Evolutionary conservation across 2,113 vertebrate genomes (phyloP).

Genomic region (Ceyx margarethae): DNA sequence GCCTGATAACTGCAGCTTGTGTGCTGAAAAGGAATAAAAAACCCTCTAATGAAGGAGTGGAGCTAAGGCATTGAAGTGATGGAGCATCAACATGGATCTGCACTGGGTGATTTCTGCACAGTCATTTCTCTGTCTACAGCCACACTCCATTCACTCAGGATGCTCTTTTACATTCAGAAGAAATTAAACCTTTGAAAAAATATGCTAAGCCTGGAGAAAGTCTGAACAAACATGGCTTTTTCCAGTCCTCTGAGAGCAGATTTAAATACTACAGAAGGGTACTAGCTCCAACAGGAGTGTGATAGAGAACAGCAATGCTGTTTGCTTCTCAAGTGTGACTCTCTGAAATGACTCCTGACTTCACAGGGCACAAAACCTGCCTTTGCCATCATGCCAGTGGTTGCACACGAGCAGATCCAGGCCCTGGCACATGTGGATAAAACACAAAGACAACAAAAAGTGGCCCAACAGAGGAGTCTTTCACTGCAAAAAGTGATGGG

Average conservation of each 20-base stretch:
- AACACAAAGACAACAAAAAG: not conserved
- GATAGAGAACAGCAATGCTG: not conserved
- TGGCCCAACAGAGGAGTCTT: not conserved
- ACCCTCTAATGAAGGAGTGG: not conserved
- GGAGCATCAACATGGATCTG: not conserved
- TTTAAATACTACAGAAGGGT: not conserved
- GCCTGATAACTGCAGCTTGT: not conserved
- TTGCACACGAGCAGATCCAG: not conserved
- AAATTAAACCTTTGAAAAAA: conserved; percentile 30
- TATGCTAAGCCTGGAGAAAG: not conserved
- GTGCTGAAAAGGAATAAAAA: conserved; percentile 9
- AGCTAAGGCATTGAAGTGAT: not conserved
- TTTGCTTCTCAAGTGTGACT: not conserved
- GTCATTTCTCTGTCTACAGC: conserved; percentile 21
- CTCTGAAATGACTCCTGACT: not conserved
- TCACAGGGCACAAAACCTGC: not conserved
- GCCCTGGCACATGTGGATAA: not conserved
- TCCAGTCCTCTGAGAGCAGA: not conserved
- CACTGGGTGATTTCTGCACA: not conserved
- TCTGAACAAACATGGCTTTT: not conserved
- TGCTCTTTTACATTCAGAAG: not conserved
- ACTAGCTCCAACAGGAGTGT: not conserved
- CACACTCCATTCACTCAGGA: not conserved
- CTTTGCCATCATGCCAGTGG: not conserved
- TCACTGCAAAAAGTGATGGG: not conserved